Evolutionary conservation across 1,140 invertebrate species (phyloP).

Genomic region (Temnothorax nylanderi): DNA sequence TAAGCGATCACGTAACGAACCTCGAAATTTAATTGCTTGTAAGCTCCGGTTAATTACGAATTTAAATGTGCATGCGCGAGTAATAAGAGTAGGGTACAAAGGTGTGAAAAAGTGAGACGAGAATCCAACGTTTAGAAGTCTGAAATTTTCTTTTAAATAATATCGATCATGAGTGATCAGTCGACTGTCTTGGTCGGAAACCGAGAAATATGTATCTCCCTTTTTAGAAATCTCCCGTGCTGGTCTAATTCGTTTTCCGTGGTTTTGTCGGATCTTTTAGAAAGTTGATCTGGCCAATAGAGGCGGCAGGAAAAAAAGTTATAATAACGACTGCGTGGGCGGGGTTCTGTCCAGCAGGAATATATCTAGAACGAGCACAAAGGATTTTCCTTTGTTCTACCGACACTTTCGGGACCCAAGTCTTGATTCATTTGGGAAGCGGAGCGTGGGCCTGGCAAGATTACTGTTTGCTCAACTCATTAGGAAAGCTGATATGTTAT

Average conservation of each 20-base stretch:
- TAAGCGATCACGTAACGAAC: conserved; percentile 45
- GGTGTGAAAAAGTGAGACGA: not conserved
- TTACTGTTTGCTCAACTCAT: conserved; percentile 77
- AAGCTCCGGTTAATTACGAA: not conserved
- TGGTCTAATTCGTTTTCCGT: conserved; percentile 40
- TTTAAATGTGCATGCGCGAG: not conserved
- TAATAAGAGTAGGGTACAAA: not conserved
- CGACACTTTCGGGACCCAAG: conserved; percentile 46
- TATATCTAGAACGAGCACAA: conserved; percentile 51
- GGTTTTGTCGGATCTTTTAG: conserved; percentile 33
- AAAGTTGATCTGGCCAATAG: conserved; percentile 57
- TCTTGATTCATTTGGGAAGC: conserved; percentile 19
- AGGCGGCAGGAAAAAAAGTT: conserved; percentile 58
- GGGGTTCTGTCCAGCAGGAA: conserved; percentile 59
- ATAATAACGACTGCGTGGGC: conserved; percentile 71
- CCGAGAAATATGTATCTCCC: not conserved
- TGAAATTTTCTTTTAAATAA: not conserved
- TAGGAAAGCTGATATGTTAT: conserved; percentile 72
- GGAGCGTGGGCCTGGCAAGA: conserved; percentile 4
- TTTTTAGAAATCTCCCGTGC: conserved; percentile 1
- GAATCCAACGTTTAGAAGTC: not conserved
- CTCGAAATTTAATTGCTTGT: conserved; percentile 48
- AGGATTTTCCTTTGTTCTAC: conserved; percentile 71
- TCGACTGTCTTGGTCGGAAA: not conserved
- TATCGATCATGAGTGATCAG: not conserved